phyloP scores from a whole-genome alignment of 2,888 invertebrate genomes.

The Lasioglossum vierecki region DNA sequence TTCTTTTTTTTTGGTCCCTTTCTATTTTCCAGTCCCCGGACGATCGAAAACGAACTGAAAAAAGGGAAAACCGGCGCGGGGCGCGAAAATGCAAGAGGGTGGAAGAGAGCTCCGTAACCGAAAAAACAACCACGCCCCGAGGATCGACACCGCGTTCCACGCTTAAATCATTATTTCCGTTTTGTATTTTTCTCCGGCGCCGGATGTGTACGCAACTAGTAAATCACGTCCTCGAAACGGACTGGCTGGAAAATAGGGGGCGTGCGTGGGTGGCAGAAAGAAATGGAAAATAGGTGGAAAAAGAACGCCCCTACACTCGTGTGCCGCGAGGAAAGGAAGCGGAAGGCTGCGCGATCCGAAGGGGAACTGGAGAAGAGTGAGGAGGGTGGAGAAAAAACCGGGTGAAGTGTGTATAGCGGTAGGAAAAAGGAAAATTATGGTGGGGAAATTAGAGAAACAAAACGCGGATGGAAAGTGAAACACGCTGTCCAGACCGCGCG shows the following conservation, averaged over 20 bases:
- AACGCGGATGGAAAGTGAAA: slow-evolving; percentile 1
- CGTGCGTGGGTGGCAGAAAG: slow-evolving; percentile 9
- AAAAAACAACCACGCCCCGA: neutral
- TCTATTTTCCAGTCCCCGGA: neutral
- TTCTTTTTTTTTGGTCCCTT: neutral
- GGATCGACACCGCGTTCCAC: slow-evolving; percentile 13
- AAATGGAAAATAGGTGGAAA: slow-evolving; percentile 19
- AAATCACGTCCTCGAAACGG: slow-evolving; percentile 53
- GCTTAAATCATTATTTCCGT: slow-evolving; percentile 59
- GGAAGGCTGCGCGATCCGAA: slow-evolving; percentile 19
- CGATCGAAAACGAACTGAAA: slow-evolving; percentile 2
- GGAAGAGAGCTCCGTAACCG: neutral
- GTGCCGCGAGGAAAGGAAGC: slow-evolving; percentile 12
- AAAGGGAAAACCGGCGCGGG: neutral
- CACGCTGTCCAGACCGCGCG: neutral
- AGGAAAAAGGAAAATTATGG: neutral
- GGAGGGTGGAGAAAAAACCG: too few species aligned
- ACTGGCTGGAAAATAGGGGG: slow-evolving; percentile 43
- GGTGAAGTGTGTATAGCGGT: slow-evolving; percentile 19
- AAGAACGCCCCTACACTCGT: neutral
- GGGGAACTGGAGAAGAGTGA: too few species aligned
- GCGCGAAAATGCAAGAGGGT: too few species aligned
- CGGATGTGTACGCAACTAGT: slow-evolving; percentile 38
- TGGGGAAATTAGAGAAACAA: slow-evolving; percentile 15
- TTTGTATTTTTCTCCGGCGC: slow-evolving; percentile 2